Conservation (phyloP, 1,140 invertebrate genomes). For the Hormaphis cornu region DNA sequence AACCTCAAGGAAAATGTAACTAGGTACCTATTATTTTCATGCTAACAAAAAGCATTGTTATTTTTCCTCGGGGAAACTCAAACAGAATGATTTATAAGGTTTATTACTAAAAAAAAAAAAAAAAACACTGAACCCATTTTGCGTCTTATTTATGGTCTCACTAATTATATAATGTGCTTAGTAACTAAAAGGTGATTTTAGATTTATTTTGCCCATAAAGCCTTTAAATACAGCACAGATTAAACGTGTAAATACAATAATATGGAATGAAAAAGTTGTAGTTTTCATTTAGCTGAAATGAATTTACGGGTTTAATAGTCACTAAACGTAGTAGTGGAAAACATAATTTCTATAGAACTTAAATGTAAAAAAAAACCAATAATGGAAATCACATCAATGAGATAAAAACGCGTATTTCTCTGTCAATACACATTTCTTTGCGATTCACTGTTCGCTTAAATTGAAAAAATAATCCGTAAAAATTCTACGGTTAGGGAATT, state of each 20-base stretch:
- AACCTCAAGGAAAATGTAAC: too few relatives aligned
- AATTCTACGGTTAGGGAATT: too few relatives aligned
- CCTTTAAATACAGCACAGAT: background rate
- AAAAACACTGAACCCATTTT: too few relatives aligned
- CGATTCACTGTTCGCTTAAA: background rate
- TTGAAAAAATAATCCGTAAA: background rate
- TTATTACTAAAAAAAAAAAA: too few relatives aligned
- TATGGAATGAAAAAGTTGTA: background rate
- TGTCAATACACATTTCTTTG: background rate
- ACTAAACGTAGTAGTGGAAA: background rate
- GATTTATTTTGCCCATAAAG: background rate
- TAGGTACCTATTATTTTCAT: too few relatives aligned
- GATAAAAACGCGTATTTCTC: background rate
- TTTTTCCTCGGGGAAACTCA: too few relatives aligned
- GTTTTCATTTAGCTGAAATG: background rate
- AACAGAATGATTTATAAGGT: too few relatives aligned
- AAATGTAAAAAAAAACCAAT: background rate
- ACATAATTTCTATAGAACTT: background rate
- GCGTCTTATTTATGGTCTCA: too few relatives aligned
- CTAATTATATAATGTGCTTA: too few relatives aligned
- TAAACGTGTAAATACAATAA: background rate
- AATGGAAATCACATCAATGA: background rate
- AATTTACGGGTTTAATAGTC: constrained; percentile 10
- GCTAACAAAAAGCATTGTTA: too few relatives aligned
- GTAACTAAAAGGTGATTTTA: too few relatives aligned